Evolutionary conservation across 2,888 invertebrate genomes (phyloP).

Genomic region (Antheraea assamensis): DNA sequence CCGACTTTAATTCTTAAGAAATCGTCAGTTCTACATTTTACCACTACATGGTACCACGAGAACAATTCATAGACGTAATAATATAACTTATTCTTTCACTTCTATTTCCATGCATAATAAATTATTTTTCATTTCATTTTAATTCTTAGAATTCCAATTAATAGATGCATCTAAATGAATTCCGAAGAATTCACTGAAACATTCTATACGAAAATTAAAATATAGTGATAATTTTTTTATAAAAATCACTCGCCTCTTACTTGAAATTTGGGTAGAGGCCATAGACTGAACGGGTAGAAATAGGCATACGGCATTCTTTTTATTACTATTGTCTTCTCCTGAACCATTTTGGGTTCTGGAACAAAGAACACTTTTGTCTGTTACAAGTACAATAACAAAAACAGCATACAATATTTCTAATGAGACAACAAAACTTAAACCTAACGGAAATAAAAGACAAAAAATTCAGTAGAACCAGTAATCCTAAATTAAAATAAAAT

Average conservation of each 20-base stretch:
- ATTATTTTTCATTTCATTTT: too few species aligned
- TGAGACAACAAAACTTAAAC: too few species aligned
- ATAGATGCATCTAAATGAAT: too few species aligned
- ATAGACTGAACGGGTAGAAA: constrained; percentile 68
- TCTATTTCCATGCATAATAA: too few species aligned
- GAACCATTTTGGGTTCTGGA: constrained; percentile 64
- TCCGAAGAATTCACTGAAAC: too few species aligned
- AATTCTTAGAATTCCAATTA: too few species aligned
- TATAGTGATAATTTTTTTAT: too few species aligned
- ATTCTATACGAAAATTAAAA: background rate
- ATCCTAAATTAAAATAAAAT: background rate
- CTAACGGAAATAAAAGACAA: too few species aligned
- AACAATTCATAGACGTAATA: background rate
- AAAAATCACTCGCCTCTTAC: constrained; percentile 44
- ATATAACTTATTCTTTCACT: too few species aligned
- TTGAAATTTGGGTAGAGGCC: constrained; percentile 68
- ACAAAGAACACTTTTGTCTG: constrained; percentile 27
- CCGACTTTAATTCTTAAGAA: too few species aligned
- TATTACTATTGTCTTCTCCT: constrained; percentile 62
- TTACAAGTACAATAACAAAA: background rate
- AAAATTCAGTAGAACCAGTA: too few species aligned
- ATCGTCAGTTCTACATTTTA: too few species aligned
- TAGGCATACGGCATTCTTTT: constrained; percentile 61
- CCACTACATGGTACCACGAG: background rate
- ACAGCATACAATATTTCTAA: background rate